A percentile compares a stretch with the other conserved stretches of the same genome.
Evolutionary conservation across 1,140 invertebrate species (phyloP).

Genomic region (Lepidotrigona ventralis): DNA sequence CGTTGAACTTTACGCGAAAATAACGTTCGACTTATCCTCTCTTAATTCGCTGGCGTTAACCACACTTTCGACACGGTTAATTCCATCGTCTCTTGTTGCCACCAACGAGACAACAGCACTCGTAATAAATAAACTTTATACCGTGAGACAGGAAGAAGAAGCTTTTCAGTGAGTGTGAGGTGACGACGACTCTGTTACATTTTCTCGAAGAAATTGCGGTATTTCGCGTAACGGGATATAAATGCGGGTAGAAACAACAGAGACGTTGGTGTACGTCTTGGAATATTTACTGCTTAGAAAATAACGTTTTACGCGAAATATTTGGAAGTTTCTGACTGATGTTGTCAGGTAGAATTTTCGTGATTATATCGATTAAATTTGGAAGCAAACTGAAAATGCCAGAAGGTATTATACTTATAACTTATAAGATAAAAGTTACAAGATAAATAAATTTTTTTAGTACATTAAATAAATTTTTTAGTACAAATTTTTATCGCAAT

Average conservation of each 20-base stretch:
- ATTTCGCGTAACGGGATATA: neutral
- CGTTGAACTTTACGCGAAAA: neutral
- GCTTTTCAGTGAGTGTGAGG: neutral
- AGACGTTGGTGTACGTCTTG: neutral
- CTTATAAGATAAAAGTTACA: no score
- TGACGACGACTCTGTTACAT: neutral
- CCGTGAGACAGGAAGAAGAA: neutral
- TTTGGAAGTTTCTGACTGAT: neutral
- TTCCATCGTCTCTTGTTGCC: no score
- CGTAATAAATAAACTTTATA: neutral
- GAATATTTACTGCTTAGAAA: neutral
- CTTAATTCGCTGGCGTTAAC: neutral
- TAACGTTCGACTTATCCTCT: neutral
- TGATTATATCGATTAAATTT: neutral
- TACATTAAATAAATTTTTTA: no score
- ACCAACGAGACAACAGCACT: neutral
- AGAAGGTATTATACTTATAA: no score
- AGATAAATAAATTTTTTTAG: no score
- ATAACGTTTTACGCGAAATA: neutral
- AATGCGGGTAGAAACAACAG: no score
- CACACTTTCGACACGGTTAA: neutral
- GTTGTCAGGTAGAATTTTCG: neutral
- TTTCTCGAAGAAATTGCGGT: slow-evolving; percentile 1
- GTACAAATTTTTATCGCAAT: no score
- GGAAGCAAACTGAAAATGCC: neutral